A percentile compares a stretch with the other conserved stretches of the same genome.
These are phyloP conservation scores for Triops longicaudatus DNA, from an alignment of 1,140 invertebrate species.

Conservation along the genomic window DNA sequence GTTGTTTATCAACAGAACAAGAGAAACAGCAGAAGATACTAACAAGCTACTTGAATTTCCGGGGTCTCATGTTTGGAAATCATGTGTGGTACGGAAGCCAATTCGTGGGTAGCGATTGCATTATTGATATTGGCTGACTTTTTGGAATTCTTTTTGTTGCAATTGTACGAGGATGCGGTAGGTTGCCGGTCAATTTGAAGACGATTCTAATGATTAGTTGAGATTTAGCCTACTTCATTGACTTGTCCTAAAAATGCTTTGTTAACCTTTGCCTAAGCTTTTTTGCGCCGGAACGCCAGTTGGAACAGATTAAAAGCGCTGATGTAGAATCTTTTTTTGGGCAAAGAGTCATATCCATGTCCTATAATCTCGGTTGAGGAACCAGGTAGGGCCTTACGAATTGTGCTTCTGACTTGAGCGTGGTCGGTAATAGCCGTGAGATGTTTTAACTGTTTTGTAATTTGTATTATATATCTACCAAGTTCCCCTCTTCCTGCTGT, in stretches of 20 bases:
- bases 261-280: conserved; percentile 11
- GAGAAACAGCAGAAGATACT: not conserved
- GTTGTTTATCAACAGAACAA: not conserved
- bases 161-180: not conserved
- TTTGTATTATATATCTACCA: conserved; percentile 13
- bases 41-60: not conserved
- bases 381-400: conserved; percentile 14
- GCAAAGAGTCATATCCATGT: conserved; percentile 15
- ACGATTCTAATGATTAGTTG: not conserved
- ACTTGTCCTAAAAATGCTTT: conserved; percentile 4
- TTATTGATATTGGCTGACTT: not conserved
- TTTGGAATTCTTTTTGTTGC: not conserved
- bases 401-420: conserved; percentile 11
- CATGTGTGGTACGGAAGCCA: not conserved
- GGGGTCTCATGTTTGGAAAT: not conserved
- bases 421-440: conserved; percentile 5
- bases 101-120: not conserved
- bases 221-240: not conserved
- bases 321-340: conserved; percentile 1
- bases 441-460: conserved; percentile 14
- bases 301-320: not conserved
- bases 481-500: conserved; percentile 6
- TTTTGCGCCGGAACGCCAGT: not conserved
- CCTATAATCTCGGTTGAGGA: conserved; percentile 14
- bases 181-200: not conserved